Evolutionary conservation across 2,113 vertebrate species (phyloP).

Genomic region (Sclerurus mexicanus): DNA sequence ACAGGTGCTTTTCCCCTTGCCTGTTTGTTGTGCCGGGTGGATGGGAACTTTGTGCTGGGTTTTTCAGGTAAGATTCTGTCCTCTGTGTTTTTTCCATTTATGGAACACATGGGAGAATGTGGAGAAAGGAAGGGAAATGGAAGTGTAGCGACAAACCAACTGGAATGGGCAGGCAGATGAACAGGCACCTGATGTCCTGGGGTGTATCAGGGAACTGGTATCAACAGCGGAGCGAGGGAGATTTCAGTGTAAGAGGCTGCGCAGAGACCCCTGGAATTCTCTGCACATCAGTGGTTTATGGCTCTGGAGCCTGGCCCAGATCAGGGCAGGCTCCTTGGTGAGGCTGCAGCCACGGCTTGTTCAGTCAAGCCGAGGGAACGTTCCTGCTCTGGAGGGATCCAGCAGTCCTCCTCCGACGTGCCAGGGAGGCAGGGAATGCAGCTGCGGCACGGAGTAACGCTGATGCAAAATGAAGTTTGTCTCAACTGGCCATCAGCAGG

Average conservation of each 20-base stretch:
- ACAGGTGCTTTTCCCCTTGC: background rate
- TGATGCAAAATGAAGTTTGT: conserved; percentile 19
- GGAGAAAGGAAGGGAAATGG: background rate
- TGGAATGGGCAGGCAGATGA: background rate
- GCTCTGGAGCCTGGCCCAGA: background rate
- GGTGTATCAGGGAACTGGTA: background rate
- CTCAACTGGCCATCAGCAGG: conserved; percentile 37
- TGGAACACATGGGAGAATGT: background rate
- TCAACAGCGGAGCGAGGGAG: background rate
- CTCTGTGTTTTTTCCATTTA: background rate
- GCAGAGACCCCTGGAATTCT: background rate
- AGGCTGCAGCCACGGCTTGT: background rate
- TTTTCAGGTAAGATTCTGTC: background rate
- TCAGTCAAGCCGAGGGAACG: background rate
- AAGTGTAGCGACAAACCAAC: background rate
- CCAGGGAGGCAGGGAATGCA: background rate
- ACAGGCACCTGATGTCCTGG: background rate
- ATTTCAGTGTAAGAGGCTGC: background rate
- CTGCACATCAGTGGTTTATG: background rate
- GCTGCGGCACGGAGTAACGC: background rate
- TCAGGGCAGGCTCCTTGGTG: background rate
- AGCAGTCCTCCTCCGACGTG: background rate
- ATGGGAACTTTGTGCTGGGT: background rate
- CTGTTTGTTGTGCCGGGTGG: background rate
- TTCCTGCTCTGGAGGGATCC: background rate